phyloP scores from a whole-genome alignment of 2,113 vertebrate species.

The Cavia aperea region DNA sequence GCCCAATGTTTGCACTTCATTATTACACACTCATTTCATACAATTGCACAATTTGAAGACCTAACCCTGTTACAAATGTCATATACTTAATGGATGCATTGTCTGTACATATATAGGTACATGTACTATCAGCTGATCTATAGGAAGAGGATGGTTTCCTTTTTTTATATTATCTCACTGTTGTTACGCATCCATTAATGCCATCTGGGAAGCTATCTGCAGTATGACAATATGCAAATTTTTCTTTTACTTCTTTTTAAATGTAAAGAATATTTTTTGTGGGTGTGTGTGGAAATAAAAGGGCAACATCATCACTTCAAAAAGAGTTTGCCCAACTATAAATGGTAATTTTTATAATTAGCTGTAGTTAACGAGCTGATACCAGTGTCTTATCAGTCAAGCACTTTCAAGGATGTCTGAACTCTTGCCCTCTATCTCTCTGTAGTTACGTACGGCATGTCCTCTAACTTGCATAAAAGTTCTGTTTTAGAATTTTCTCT shows the following conservation, averaged over 20 bases:
- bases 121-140: not conserved
- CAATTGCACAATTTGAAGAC: not conserved
- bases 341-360: conserved; percentile 5
- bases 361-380: not conserved
- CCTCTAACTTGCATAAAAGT: not conserved
- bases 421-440: not conserved
- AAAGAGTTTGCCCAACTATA: not conserved
- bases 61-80: not conserved
- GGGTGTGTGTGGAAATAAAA: conserved; percentile 28
- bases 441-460: not conserved
- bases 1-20: not conserved
- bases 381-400: not conserved
- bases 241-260: conserved; percentile 25
- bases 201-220: conserved; percentile 34
- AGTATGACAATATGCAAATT: conserved; percentile 1
- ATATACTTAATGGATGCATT: not conserved
- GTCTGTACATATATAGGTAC: not conserved
- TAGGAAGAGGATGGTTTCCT: not conserved
- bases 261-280: conserved; percentile 40
- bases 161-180: not conserved
- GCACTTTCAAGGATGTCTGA: not conserved
- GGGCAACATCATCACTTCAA: conserved; percentile 15
- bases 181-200: not conserved
- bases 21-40: not conserved
- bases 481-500: conserved; percentile 2